These are phyloP conservation scores for Melanchra persicariae DNA, from an alignment of 2,888 invertebrate genomes.

Conservation along the genomic window DNA sequence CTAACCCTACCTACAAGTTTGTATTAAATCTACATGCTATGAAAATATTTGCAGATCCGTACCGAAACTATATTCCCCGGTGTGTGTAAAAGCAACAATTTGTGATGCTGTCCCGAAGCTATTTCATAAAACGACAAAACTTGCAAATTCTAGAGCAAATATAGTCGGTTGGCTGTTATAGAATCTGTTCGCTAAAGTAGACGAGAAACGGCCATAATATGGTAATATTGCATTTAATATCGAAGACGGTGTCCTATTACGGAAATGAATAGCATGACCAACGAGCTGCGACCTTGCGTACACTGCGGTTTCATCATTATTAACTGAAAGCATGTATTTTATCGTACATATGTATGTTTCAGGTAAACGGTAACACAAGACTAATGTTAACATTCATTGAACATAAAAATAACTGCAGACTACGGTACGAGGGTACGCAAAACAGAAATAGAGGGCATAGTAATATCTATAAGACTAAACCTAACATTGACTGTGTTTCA, in stretches of 20 bases:
- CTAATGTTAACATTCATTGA: too few species aligned
- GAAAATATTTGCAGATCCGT: conserved; percentile 67
- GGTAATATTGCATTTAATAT: conserved; percentile 70
- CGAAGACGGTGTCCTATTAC: conserved; percentile 76
- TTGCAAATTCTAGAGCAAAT: conserved; percentile 47
- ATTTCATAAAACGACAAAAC: conserved; percentile 37
- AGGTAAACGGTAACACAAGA: conserved; percentile 15
- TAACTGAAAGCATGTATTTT: conserved; percentile 53
- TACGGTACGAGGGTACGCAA: too few species aligned
- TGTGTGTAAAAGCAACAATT: conserved; percentile 54
- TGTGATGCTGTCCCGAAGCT: conserved; percentile 37
- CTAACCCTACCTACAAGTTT: conserved; percentile 59
- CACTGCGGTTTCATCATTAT: conserved; percentile 74
- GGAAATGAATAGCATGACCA: conserved; percentile 81
- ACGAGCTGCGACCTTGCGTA: conserved; percentile 76
- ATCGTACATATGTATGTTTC: conserved; percentile 32
- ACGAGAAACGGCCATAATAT: conserved; percentile 41
- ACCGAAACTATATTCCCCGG: conserved; percentile 48
- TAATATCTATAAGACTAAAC: too few species aligned
- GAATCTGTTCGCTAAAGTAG: conserved; percentile 34
- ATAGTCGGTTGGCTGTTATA: conserved; percentile 40
- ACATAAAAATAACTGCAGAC: too few species aligned
- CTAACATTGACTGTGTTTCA: background rate
- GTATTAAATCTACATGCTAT: conserved; percentile 62
- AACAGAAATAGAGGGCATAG: too few species aligned